These are phyloP conservation scores for Labrus mixtus DNA, from an alignment of 2,113 vertebrate species.

Conservation along the genomic window DNA sequence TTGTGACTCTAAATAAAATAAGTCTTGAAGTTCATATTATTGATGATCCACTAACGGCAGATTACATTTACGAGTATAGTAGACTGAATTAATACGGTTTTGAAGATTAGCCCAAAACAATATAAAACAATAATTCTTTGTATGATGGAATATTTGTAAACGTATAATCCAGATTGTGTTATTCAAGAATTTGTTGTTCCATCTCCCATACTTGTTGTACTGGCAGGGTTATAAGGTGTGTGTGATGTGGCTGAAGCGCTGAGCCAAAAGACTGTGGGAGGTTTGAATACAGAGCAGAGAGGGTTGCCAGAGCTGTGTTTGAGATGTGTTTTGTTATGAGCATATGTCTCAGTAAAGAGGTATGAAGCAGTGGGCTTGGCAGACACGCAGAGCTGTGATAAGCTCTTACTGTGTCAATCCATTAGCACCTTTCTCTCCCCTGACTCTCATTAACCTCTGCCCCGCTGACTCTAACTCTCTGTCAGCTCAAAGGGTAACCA, in stretches of 20 bases:
- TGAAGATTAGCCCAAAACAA: too few relatives aligned
- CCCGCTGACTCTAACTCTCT: constrained; percentile 3
- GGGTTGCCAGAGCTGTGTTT: constrained; percentile 25
- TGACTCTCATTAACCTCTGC: constrained; percentile 42
- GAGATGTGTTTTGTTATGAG: constrained; percentile 64
- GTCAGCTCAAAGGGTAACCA: constrained; percentile 31
- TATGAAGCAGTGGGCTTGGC: constrained; percentile 26
- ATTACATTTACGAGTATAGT: too few relatives aligned
- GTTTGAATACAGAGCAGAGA: constrained; percentile 47
- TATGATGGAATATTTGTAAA: background rate
- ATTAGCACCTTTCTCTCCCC: constrained; percentile 68
- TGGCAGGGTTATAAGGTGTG: constrained; percentile 25
- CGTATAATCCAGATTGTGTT: background rate
- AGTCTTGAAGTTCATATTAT: too few relatives aligned
- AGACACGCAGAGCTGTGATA: constrained; percentile 65
- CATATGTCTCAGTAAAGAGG: constrained; percentile 67
- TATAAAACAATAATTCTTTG: too few relatives aligned
- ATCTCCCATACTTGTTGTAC: constrained; percentile 16
- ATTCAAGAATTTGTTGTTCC: background rate
- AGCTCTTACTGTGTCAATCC: constrained; percentile 60
- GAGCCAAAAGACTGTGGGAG: constrained; percentile 31
- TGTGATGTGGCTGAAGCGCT: background rate
- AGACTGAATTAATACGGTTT: too few relatives aligned
- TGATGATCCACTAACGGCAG: too few relatives aligned
- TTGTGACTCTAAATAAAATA: too few relatives aligned